Conservation (phyloP, 2,113 vertebrate genomes). For the Dolichotis patagonum region DNA sequence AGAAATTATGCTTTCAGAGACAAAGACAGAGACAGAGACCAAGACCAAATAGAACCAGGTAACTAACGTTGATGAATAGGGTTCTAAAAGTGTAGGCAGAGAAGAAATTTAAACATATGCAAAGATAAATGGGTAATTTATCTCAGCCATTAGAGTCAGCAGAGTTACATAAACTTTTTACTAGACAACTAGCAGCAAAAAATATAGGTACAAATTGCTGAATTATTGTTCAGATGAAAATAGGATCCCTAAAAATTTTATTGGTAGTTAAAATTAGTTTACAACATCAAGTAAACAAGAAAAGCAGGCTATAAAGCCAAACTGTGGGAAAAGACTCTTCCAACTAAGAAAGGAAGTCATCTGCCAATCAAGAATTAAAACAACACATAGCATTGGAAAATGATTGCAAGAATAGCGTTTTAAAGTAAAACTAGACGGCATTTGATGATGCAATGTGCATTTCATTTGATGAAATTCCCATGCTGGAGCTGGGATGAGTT, state of each 20-base stretch:
- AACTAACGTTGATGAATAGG: conserved; percentile 84
- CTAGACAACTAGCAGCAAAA: conserved; percentile 68
- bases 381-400: not conserved
- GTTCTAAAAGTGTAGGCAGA: conserved; percentile 80
- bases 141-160: conserved; percentile 79
- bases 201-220: conserved; percentile 63
- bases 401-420: not conserved
- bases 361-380: not conserved
- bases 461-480: conserved; percentile 9
- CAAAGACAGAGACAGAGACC: not conserved
- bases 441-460: conserved; percentile 42
- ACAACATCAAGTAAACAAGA: conserved; percentile 56
- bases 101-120: conserved; percentile 82
- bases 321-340: not conserved
- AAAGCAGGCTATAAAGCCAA: conserved; percentile 55
- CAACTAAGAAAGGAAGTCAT: conserved; percentile 25
- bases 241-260: conserved; percentile 70
- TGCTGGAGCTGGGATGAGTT: not conserved
- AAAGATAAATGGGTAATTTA: conserved; percentile 82
- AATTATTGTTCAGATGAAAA: conserved; percentile 73
- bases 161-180: conserved; percentile 77
- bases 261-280: conserved; percentile 76
- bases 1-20: conserved; percentile 74
- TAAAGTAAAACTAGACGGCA: conserved; percentile 43
- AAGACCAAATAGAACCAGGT: conserved; percentile 76